A percentile compares a stretch with the other conserved stretches of the same genome.
These are phyloP conservation scores for Tylochromis polylepis DNA, from an alignment of 2,113 vertebrate species.

Conservation along the genomic window DNA sequence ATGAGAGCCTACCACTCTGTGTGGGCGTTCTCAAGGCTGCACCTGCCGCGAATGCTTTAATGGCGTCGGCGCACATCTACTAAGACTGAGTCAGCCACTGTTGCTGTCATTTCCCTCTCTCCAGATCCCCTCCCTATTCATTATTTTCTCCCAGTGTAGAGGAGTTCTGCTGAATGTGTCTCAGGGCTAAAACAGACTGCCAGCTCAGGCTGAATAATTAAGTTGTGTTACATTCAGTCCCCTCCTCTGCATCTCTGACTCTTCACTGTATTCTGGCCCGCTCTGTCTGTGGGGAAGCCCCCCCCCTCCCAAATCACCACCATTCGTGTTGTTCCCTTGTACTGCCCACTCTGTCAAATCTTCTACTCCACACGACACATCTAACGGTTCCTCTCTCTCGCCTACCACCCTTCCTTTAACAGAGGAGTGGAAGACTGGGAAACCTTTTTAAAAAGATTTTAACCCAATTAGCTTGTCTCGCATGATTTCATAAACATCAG, in stretches of 20 bases:
- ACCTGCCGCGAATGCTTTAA: conserved; percentile 38
- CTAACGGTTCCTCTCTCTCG: background rate
- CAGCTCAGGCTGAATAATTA: conserved; percentile 23
- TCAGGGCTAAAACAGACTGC: conserved; percentile 1
- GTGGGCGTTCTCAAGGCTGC: conserved; percentile 41
- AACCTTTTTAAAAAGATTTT: background rate
- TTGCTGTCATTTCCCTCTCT: conserved; percentile 2
- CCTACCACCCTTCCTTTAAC: background rate
- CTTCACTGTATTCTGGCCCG: background rate
- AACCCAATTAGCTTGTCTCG: conserved; percentile 9
- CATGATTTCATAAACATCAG: background rate
- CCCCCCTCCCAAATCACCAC: background rate
- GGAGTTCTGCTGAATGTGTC: conserved; percentile 1
- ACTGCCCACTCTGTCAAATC: conserved; percentile 29
- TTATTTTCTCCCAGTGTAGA: conserved; percentile 21
- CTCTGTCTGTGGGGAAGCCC: conserved; percentile 15
- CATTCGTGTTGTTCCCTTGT: background rate
- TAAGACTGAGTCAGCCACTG: conserved; percentile 14
- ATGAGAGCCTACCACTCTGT: background rate
- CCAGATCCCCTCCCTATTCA: conserved; percentile 11
- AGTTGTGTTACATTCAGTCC: background rate
- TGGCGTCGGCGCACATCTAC: conserved; percentile 10
- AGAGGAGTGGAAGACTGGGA: background rate
- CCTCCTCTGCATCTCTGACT: background rate
- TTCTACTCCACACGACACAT: background rate